phyloP scores from a whole-genome alignment of 2,797 vertebrate genomes.

The Rhinogobio ventralis region DNA sequence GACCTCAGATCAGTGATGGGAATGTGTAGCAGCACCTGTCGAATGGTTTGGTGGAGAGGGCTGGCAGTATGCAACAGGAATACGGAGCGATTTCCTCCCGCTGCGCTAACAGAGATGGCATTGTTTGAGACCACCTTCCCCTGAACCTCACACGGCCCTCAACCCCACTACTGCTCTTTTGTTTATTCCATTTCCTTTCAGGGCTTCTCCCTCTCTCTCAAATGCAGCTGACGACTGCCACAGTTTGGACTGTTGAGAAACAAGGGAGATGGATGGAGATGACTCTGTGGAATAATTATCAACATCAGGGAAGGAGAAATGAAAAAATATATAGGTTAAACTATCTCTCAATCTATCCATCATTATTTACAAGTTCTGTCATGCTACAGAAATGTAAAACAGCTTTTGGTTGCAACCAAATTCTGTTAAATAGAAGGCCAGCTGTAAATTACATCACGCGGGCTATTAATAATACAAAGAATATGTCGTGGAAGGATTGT shows the following conservation, averaged over 20 bases:
- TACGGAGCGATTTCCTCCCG: slow-evolving; percentile 68
- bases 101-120: slow-evolving; percentile 72
- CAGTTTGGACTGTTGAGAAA: slow-evolving; percentile 1
- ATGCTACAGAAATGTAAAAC: background rate
- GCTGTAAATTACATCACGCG: background rate
- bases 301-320: too few relatives aligned
- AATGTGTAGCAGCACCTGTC: slow-evolving; percentile 3
- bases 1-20: background rate
- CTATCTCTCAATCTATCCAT: background rate
- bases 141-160: slow-evolving; percentile 63
- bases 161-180: slow-evolving; percentile 67
- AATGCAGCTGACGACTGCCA: background rate
- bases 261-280: background rate
- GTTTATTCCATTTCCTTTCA: slow-evolving; percentile 65
- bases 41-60: slow-evolving; percentile 2
- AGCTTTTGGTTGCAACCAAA: background rate
- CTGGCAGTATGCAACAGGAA: slow-evolving; percentile 70
- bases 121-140: slow-evolving; percentile 64
- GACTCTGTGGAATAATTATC: background rate
- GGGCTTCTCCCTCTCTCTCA: background rate
- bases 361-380: background rate
- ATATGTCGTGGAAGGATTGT: background rate
- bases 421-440: background rate
- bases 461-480: slow-evolving; percentile 29
- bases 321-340: background rate